Evolutionary conservation across 2,113 vertebrate genomes (phyloP), one percentile per base, ranked within the genome.

Genomic region (Lycaon pictus): DNA sequence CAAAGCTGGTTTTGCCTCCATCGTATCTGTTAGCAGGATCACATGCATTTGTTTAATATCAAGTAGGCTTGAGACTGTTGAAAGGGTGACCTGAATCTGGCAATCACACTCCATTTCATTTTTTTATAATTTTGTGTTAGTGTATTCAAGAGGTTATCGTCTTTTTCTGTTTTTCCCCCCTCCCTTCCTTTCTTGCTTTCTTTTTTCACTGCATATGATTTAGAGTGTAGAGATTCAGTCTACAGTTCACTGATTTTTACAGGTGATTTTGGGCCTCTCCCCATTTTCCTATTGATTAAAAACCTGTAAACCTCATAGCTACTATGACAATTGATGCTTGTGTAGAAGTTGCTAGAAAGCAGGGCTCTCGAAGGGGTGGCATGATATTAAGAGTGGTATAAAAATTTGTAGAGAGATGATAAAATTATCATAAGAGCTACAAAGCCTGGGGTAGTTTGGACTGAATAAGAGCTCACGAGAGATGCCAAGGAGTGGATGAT

Each of bases 41-140:
- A 7, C 23, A 90, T 85, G 83, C 62, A 51, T 71, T 85, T 95
- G 62, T 81, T 90, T 43, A 84, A 69, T n/a, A 80, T 85, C 29
- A 53, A n/a, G 35, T 90, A 3, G 37, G 11, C 11, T 71, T 48
- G 20, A 17, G 19, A 56, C 29, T 74, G 85, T 58, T n/a, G 29
- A 91, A 92, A 67, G 83, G 32, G 29, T 53, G 48, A 53, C 65
- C 17, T 67, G 51, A 71, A 85, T 53, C 35, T 97, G n/a, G 27
- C 8, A n/a, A 79, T 83, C 48, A 90, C 32, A 10, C 5, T 85
- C 32, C 58, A 25, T 76, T 92, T 92, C 23, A 67, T 35, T 94
- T 88, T 7, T 91, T 86, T 92, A 20, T 76, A 74, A 71, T 92
- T 96, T 96, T 93, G 20, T 82, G 29, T 74, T 79, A 95, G 29